Conservation (phyloP, 2,113 vertebrate genomes). For the Sinosuthora webbiana region DNA sequence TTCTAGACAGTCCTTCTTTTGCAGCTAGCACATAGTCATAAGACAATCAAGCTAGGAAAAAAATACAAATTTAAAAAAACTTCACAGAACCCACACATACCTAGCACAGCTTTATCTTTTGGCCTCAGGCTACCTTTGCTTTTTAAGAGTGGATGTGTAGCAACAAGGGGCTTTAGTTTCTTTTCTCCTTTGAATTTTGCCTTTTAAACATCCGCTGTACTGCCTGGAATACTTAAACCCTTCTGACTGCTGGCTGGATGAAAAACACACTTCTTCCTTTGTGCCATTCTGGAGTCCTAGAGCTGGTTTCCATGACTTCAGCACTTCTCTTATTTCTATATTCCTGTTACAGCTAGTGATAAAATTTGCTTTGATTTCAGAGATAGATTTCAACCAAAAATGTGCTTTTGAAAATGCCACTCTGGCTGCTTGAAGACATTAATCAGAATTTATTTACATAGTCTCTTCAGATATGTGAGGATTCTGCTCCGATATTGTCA, state of each 20-base stretch:
- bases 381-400: background rate
- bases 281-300: background rate
- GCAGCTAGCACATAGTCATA: background rate
- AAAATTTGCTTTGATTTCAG: constrained; percentile 18
- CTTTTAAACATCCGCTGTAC: constrained; percentile 26
- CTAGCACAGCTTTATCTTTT: background rate
- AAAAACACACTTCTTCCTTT: constrained; percentile 30
- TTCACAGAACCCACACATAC: background rate
- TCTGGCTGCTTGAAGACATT: background rate
- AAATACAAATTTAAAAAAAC: background rate
- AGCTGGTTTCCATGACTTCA: constrained; percentile 54
- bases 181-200: constrained; percentile 22
- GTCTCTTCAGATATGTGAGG: background rate
- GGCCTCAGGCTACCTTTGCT: background rate
- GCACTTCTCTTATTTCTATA: background rate
- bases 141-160: background rate
- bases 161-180: constrained; percentile 16
- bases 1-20: background rate
- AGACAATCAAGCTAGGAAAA: background rate
- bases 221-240: constrained; percentile 43
- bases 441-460: constrained; percentile 6
- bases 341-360: background rate
- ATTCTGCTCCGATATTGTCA: background rate
- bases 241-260: background rate
- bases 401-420: background rate